phyloP scores from a whole-genome alignment of 2,113 vertebrate species.

The Pachypanchax playfairii region DNA sequence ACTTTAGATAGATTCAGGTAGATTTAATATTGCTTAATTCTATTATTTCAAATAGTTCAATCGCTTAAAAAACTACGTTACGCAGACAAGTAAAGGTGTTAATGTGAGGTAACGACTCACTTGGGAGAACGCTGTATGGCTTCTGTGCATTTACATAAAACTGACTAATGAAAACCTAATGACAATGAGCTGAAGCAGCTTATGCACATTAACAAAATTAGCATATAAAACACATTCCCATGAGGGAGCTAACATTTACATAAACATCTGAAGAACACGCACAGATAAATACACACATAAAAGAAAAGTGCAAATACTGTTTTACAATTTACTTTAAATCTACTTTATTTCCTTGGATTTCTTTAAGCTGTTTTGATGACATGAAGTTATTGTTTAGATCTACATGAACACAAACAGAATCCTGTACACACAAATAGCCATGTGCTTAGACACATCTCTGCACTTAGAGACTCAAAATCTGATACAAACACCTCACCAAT shows the following conservation, averaged over 20 bases:
- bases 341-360: neutral
- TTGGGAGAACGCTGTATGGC: conserved; percentile 44
- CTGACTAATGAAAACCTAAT: conserved; percentile 75
- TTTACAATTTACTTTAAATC: conserved; percentile 19
- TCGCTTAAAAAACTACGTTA: conserved; percentile 2
- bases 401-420: no score
- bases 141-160: conserved; percentile 68
- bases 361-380: neutral
- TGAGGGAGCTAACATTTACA: conserved; percentile 27
- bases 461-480: no score
- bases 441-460: no score
- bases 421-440: no score
- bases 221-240: conserved; percentile 75
- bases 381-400: neutral
- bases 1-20: neutral
- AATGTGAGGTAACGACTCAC: conserved; percentile 24
- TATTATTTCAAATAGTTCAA: conserved; percentile 8
- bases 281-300: conserved; percentile 1
- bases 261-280: conserved; percentile 5
- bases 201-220: conserved; percentile 74
- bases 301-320: conserved; percentile 11
- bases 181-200: conserved; percentile 70
- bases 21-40: conserved; percentile 4
- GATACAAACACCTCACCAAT: no score
- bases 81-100: conserved; percentile 5